Evolutionary conservation across 2,888 invertebrate species (phyloP).

Genomic region (Apodemia mormo): DNA sequence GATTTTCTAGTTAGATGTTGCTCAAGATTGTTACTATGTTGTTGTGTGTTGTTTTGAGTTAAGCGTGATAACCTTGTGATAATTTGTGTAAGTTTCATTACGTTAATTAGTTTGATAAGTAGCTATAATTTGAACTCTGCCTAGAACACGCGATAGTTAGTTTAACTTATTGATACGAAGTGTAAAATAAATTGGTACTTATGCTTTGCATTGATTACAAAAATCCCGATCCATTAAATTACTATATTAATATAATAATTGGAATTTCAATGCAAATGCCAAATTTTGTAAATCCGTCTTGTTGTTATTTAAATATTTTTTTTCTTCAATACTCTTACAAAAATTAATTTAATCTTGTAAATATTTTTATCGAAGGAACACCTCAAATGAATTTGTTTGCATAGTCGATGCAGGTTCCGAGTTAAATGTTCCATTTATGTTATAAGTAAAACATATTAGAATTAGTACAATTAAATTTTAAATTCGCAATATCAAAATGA

Average conservation of each 20-base stretch:
- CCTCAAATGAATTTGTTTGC: background rate
- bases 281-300: slow-evolving; percentile 6
- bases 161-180: slow-evolving; percentile 57
- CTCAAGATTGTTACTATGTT: slow-evolving; percentile 20
- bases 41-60: slow-evolving; percentile 29
- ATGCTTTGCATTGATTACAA: slow-evolving; percentile 34
- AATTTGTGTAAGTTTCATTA: slow-evolving; percentile 50
- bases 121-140: slow-evolving; percentile 58
- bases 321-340: background rate
- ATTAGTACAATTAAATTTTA: background rate
- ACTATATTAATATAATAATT: background rate
- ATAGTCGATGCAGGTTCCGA: too few relatives aligned
- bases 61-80: slow-evolving; percentile 67
- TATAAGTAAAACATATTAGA: background rate
- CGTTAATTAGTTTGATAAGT: slow-evolving; percentile 54
- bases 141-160: slow-evolving; percentile 76
- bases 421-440: too few relatives aligned
- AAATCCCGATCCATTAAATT: background rate
- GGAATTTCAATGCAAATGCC: slow-evolving; percentile 1
- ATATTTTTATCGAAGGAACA: background rate
- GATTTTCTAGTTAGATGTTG: background rate
- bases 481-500: background rate
- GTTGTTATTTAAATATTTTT: background rate
- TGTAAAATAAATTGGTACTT: slow-evolving; percentile 56
- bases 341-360: background rate